Conservation (phyloP, 1,140 invertebrate species). For the Drosophila sp. region DNA sequence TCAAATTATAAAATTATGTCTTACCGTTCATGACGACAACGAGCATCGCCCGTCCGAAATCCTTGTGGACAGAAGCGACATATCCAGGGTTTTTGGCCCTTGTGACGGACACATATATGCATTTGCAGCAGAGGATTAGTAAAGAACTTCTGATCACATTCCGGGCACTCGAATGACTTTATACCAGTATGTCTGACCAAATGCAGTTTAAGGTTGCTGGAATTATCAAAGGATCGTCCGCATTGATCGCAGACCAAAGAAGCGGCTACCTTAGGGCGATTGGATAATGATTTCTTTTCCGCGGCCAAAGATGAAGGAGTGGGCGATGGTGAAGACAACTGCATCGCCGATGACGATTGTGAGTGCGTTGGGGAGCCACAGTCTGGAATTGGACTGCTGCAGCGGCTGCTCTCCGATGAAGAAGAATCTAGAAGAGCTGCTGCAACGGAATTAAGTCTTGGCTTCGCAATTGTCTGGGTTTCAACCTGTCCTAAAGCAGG, state of each 20-base stretch:
- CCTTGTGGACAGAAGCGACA: conserved; percentile 32
- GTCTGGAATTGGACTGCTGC: not conserved
- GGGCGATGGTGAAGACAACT: not conserved
- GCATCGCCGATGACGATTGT: not conserved
- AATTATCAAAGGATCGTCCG: conserved; percentile 27
- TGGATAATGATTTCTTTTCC: not conserved
- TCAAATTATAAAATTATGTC: not conserved
- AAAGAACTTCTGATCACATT: conserved; percentile 31
- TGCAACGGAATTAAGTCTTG: not conserved
- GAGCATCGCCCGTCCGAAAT: conserved; percentile 35
- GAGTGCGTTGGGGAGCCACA: not conserved
- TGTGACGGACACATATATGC: conserved; percentile 37
- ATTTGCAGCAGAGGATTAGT: conserved; percentile 31
- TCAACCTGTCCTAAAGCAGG: not conserved
- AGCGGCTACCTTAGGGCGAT: not conserved
- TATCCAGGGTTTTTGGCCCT: conserved; percentile 39
- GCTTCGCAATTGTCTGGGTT: not conserved
- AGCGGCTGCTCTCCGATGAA: not conserved
- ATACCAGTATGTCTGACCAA: conserved; percentile 34
- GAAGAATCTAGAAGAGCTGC: not conserved
- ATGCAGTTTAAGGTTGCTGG: conserved; percentile 40
- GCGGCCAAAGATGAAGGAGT: not conserved
- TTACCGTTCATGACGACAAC: conserved; percentile 42
- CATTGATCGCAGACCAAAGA: conserved; percentile 35
- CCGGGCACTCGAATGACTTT: conserved; percentile 31